Conservation (phyloP, 1,140 invertebrate genomes). For the Neodiprion lecontei region DNA sequence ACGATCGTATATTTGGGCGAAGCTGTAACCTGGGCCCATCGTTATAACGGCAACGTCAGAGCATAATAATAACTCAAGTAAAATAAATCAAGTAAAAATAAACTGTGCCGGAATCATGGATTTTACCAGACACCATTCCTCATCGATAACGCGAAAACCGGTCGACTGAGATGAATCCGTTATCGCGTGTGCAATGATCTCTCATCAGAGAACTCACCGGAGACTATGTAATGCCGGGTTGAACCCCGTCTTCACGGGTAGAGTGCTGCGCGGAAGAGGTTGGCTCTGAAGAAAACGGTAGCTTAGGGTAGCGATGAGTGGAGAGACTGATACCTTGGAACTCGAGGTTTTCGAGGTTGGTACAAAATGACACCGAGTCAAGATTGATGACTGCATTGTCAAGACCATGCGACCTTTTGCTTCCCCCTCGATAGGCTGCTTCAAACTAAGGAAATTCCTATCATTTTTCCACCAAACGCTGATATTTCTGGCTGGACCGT, state of each 20-base stretch:
- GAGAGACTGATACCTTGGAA: constrained; percentile 53
- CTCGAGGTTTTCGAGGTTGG: constrained; percentile 62
- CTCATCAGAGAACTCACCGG: neutral
- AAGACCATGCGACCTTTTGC: neutral
- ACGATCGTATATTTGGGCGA: too few relatives aligned
- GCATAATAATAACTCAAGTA: too few relatives aligned
- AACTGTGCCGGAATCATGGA: neutral
- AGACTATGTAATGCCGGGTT: constrained; percentile 19
- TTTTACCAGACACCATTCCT: constrained; percentile 20
- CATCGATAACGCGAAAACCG: constrained; percentile 11
- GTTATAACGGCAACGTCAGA: too few relatives aligned
- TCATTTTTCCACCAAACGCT: neutral
- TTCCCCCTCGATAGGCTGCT: neutral
- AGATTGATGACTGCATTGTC: neutral
- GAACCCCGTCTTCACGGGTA: constrained; percentile 11
- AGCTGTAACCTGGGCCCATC: too few relatives aligned
- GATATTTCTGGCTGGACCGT: neutral
- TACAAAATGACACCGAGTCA: neutral
- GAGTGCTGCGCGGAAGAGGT: constrained; percentile 23
- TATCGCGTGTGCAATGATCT: neutral
- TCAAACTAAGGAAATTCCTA: too few relatives aligned
- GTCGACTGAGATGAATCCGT: constrained; percentile 13
- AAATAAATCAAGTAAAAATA: neutral
- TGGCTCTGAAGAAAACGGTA: constrained; percentile 18
- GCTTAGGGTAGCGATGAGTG: constrained; percentile 34